These are phyloP conservation scores for Leptopilina syphax DNA, from an alignment of 2,888 invertebrate genomes.

Conservation along the genomic window DNA sequence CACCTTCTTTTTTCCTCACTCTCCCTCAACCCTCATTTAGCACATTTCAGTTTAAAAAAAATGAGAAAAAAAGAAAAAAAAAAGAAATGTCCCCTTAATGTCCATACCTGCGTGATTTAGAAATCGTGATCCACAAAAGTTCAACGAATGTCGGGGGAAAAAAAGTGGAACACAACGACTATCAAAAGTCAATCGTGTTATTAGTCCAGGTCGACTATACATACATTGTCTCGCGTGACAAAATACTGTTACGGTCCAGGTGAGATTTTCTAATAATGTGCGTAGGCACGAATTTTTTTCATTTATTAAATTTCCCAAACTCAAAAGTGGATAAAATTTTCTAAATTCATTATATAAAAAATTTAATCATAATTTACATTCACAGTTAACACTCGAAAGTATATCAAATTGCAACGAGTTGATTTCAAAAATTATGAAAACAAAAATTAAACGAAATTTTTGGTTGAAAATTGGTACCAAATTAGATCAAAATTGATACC, in stretches of 20 bases:
- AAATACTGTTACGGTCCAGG: constrained; percentile 37
- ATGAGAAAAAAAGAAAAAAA: background rate
- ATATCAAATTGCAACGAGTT: too few species aligned
- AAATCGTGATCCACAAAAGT: constrained; percentile 35
- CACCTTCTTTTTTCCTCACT: background rate
- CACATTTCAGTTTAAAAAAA: background rate
- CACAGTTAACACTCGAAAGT: too few species aligned
- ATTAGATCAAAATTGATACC: too few species aligned
- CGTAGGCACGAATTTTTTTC: constrained; percentile 42
- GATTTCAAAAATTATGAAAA: too few species aligned
- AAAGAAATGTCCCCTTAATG: constrained; percentile 13
- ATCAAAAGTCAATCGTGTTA: constrained; percentile 61
- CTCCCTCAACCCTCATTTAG: background rate
- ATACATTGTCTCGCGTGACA: constrained; percentile 46
- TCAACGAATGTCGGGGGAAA: constrained; percentile 15
- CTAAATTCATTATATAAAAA: too few species aligned
- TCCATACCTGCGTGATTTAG: constrained; percentile 24
- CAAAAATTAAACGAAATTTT: too few species aligned
- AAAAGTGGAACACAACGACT: constrained; percentile 55
- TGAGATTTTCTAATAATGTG: constrained; percentile 42
- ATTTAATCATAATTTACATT: too few species aligned
- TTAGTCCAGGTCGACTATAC: constrained; percentile 49
- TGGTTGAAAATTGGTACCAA: too few species aligned
- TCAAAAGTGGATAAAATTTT: background rate
- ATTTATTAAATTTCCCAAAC: background rate